These are phyloP conservation scores for Myrmecobius fasciatus DNA, from an alignment of 2,113 vertebrate species.

Conservation along the genomic window DNA sequence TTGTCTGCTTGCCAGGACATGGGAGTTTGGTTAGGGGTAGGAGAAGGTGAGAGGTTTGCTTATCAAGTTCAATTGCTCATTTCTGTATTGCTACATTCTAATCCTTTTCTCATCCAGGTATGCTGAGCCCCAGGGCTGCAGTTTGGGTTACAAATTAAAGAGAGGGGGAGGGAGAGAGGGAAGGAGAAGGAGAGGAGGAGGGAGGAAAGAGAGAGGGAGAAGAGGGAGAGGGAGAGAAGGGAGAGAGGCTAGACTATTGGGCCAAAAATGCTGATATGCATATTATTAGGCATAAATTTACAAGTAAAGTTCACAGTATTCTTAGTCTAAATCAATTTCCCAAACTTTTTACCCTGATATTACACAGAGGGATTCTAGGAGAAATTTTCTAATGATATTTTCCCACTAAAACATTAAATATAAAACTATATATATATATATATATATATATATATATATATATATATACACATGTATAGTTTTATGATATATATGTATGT, in stretches of 20 bases:
- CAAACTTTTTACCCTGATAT: neutral
- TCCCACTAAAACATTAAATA: neutral
- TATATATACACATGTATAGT: neutral
- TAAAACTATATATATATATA: neutral
- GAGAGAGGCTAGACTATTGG: neutral
- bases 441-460: neutral
- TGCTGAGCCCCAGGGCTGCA: neutral
- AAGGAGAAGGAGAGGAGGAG: no score
- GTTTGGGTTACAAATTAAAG: neutral
- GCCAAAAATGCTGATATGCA: neutral
- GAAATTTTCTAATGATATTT: neutral
- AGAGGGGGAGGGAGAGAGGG: neutral
- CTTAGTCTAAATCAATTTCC: neutral
- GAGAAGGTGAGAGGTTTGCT: slow-evolving; percentile 1
- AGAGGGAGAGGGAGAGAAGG: no score
- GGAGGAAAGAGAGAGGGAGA: no score
- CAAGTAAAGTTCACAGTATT: neutral
- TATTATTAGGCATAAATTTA: neutral
- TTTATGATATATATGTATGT: neutral
- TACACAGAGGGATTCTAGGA: neutral
- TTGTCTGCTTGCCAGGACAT: neutral
- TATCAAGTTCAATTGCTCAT: neutral
- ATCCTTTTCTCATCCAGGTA: neutral
- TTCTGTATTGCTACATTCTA: neutral
- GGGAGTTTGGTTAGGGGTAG: neutral